Base-by-base conservation (phyloP, 1,140 invertebrate species). In the Drosophila ananassae region DNA sequence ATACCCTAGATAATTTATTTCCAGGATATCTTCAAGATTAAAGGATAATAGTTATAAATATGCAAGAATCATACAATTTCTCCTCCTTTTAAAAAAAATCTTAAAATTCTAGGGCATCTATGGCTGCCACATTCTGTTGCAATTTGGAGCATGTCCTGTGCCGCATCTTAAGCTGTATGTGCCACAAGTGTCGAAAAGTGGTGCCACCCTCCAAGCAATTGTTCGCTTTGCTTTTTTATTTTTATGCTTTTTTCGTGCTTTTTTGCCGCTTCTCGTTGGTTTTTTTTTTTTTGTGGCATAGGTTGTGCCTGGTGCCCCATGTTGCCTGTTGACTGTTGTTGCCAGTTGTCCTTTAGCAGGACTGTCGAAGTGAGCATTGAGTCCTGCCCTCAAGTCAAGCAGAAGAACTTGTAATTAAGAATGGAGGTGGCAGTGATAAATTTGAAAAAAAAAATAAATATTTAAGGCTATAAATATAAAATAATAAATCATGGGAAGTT, bases 141-240 rank as follows among this genome's bases (percentile, higher is more conserved):
- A 21, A 10, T n/a, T 4, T 22, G 21, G 13, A 24, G 21, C 10
- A 21, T 13, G 46, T 55, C 44, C 44, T 12, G 32, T 22, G 30
- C n/a, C 24, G 25, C 32, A 48, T 48, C 50, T 55, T 66, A 46
- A 62, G 61, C 48, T 55, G 30, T 73, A 73, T 46, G 41, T 50
- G 61, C 61, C 73, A 64, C 51, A 81, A 82, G 79, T 82, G 79
- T 74, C 74, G 58, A 81, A 82, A 83, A 82, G 79, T 67, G 73
- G 34, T 60, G 61, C 68, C 47, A n/a, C 62, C 62, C 73, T 73
- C n/a, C 59, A 73, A 77, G 53, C 51, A 57, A 50, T 47, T 47
- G 2, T 47, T 47, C 44, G 44, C 8, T 69, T 48, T 8, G 22
- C 12, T n/a, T n/a, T 66, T 47, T 47, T 47, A 22, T 47, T 47